These are phyloP conservation scores for Anguilla rostrata DNA, from an alignment of 2,113 vertebrate genomes.

Conservation along the genomic window DNA sequence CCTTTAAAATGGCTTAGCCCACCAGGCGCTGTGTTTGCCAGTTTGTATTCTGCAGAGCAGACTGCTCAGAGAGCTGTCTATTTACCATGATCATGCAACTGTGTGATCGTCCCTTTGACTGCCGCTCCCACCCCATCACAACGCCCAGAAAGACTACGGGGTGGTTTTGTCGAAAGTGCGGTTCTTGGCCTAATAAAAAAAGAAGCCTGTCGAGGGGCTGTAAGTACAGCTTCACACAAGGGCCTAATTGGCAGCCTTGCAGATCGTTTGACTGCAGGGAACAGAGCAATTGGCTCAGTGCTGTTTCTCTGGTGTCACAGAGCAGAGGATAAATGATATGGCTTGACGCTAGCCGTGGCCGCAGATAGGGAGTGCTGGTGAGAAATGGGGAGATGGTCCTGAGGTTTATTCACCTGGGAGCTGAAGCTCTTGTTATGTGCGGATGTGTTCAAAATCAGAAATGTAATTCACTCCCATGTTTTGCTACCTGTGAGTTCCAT, in stretches of 20 bases:
- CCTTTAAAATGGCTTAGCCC: background rate
- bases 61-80: background rate
- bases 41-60: background rate
- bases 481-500: conserved; percentile 5
- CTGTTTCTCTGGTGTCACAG: background rate
- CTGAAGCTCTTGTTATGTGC: background rate
- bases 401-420: conserved; percentile 26
- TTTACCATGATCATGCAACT: background rate
- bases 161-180: background rate
- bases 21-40: background rate
- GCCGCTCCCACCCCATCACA: background rate
- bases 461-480: conserved; percentile 31
- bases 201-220: background rate
- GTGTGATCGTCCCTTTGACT: background rate
- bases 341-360: background rate
- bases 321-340: background rate
- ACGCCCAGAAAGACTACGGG: background rate
- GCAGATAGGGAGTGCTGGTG: background rate
- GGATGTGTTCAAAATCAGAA: conserved; percentile 11
- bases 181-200: background rate
- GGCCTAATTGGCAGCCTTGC: conserved; percentile 5
- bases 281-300: background rate
- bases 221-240: background rate
- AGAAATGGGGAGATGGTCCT: background rate
- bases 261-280: background rate